phyloP scores from a whole-genome alignment of 2,113 vertebrate genomes.

The Ochotona princeps region DNA sequence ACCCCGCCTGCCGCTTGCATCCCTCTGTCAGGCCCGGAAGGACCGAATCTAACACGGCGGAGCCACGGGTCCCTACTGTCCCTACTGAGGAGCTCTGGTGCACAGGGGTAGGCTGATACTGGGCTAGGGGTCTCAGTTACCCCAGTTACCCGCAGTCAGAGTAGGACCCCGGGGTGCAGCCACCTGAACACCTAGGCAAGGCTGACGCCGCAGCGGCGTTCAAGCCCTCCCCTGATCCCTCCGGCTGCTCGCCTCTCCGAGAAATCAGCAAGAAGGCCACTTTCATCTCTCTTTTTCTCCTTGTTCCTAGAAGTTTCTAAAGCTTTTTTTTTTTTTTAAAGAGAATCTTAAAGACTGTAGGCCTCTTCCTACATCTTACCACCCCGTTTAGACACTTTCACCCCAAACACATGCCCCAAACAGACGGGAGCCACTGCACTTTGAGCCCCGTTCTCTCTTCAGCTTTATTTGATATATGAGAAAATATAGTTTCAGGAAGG shows the following conservation, averaged over 20 bases:
- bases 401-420: constrained; percentile 46
- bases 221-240: too few species aligned
- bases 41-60: neutral
- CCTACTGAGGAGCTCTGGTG: neutral
- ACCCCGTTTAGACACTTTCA: constrained; percentile 20
- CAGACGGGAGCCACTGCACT: constrained; percentile 61
- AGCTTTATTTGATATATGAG: constrained; percentile 86
- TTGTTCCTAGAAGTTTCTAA: neutral
- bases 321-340: neutral
- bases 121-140: neutral
- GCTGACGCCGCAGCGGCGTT: too few species aligned
- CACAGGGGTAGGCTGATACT: neutral
- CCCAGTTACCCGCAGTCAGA: neutral
- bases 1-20: neutral
- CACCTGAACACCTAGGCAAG: neutral
- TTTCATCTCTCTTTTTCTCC: neutral
- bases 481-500: constrained; percentile 86
- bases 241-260: too few species aligned
- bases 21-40: neutral
- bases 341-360: neutral
- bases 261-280: neutral
- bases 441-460: constrained; percentile 72
- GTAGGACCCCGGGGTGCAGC: neutral
- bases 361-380: neutral
- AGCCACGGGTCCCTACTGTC: neutral